Evolutionary conservation across 2,888 invertebrate species (phyloP), one percentile per base, ranked within the genome.

Genomic region (Aphidoletes aphidimyza): DNA sequence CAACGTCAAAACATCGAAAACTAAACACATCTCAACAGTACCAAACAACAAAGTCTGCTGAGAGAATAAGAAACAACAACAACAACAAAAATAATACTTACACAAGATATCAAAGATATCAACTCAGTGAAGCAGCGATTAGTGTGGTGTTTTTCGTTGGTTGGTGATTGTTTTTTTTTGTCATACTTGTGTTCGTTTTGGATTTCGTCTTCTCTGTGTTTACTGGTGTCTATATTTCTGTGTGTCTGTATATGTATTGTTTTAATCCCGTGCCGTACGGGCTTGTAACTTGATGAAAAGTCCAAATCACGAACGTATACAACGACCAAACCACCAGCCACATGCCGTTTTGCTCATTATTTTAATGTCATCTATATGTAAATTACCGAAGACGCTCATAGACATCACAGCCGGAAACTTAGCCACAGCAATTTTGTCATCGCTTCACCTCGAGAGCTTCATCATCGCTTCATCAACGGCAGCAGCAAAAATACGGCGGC

Each of bases 361-460:
- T 69, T 69, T 34, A 69, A 69, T 69, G 69, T 69, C 69, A 69
- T 69, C 69, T 69, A 69, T 69, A 69, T 69, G 69, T 69, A 69
- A 69, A 69, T 69, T 69, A 69, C 69, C 69, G 69, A 69, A 69
- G 69, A 69, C 30, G 14, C 11, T 69, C 26, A 69, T 30, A 69
- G 34, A 69, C 69, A 69, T 69, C 69, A 14, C 69, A 34, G 69
- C 69, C 69, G 69, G 69, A 69, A 69, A 69, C 69, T 69, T 69
- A 69, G 69, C 54, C 54, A 54, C 54, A 22, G 54, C 69, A 69
- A 69, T 69, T 69, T 69, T 69, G n/a, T 30, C 69, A 69, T 30
- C 69, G 69, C 34, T 69, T 69, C 69, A 30, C 69, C 69, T 69
- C 6, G 5, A 34, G 69, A 69, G 30, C 34, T 22, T 54, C 54